Conservation (phyloP, 2,113 vertebrate genomes). For the Micromys minutus region DNA sequence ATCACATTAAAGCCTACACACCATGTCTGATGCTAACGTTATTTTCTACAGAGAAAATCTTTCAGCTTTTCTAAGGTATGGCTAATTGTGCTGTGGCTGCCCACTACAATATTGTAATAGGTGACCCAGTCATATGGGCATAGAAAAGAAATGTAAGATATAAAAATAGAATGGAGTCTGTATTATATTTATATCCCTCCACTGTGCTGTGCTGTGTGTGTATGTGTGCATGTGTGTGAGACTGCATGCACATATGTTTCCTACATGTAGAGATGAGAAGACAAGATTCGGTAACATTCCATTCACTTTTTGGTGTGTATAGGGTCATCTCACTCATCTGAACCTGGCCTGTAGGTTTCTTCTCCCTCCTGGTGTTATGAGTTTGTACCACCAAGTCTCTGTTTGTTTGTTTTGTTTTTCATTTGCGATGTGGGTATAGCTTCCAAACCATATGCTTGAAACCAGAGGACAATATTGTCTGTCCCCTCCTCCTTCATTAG, state of each 20-base stretch:
- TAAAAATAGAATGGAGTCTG: neutral
- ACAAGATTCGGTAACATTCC: neutral
- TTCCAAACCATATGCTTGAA: neutral
- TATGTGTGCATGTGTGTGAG: neutral
- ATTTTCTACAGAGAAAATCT: neutral
- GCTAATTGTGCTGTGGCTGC: fast-evolving
- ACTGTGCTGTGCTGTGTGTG: neutral
- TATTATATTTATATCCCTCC: neutral
- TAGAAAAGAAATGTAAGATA: neutral
- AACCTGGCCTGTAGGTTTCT: neutral
- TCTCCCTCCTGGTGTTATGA: neutral
- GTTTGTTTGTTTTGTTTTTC: neutral
- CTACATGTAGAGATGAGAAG: neutral
- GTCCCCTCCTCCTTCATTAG: neutral
- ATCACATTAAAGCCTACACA: neutral
- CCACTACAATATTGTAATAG: neutral
- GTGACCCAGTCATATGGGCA: neutral
- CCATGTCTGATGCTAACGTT: neutral
- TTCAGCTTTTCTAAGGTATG: neutral
- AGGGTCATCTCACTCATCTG: neutral
- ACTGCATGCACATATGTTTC: neutral
- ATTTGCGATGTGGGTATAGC: neutral
- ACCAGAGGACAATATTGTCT: too few species aligned
- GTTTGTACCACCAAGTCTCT: neutral
- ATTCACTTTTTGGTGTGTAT: neutral